Conservation (phyloP, 2,797 vertebrate genomes). For the Leuciscus waleckii region DNA sequence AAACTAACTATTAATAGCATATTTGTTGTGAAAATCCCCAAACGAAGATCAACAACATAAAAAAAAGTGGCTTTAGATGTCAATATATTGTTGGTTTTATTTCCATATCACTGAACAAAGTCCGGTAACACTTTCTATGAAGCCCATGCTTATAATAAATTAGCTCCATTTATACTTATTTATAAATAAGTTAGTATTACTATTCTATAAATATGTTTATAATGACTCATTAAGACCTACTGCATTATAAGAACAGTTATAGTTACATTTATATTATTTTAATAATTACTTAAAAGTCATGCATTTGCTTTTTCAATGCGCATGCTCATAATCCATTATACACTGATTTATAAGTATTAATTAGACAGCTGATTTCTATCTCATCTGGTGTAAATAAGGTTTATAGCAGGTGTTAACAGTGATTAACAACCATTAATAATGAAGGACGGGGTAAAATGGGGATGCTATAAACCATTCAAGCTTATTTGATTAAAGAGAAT, state of each 20-base stretch:
- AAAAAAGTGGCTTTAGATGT: background rate
- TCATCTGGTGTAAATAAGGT: background rate
- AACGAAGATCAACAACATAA: background rate
- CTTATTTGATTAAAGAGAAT: background rate
- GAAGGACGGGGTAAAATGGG: background rate
- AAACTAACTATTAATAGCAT: background rate
- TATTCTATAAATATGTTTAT: too few species aligned
- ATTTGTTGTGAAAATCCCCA: background rate
- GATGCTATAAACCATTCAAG: background rate
- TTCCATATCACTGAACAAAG: background rate
- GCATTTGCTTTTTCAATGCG: too few species aligned
- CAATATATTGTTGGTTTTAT: background rate
- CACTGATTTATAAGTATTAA: too few species aligned
- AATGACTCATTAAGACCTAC: too few species aligned
- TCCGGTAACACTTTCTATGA: too few species aligned
- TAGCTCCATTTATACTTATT: too few species aligned
- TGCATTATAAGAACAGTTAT: too few species aligned
- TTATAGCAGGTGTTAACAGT: background rate
- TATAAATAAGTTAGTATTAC: too few species aligned
- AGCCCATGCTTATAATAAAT: too few species aligned
- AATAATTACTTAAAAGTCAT: too few species aligned
- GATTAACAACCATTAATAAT: background rate
- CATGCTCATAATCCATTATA: too few species aligned
- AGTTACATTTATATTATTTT: too few species aligned
- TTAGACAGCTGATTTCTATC: background rate